Evolutionary conservation across 2,113 vertebrate genomes (phyloP), one percentile per base, ranked within the genome.

Genomic region (Protobothrops mucrosquamatus): DNA sequence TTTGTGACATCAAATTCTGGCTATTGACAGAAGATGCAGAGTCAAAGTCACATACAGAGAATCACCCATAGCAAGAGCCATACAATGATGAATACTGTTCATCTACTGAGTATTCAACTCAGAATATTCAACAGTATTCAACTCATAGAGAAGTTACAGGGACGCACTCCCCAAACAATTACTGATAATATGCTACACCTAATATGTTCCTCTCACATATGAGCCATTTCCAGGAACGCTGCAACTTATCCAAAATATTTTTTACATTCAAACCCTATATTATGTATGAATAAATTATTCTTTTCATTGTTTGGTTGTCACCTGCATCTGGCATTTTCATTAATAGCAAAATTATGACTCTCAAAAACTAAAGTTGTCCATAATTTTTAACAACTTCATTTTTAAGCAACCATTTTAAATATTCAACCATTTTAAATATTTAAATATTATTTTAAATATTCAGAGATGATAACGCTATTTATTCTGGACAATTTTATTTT

Each of bases 401-500:
- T 96, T 95, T n/a, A 96, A 97, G 95, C 90, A 97, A 96, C 96
- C 95, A 96, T 96, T 96, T 88, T 94, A 96, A 96, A 93, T 92
- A 61, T 51, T 51, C 48, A 51, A 51, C 48, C 48, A 51, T 51
- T 51, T 51, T 2, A 51, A 51, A 48, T 48, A 48, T 48, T 48
- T 48, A 48, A 48, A 51, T 51, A 51, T 51, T 51, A 51, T 51
- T 51, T 51, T 51, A 51, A 51, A 51, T 51, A 94, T 97, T 97
- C 95, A 97, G 94, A 97, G 96, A 96, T 97, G 95, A 97, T 95
- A 96, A 95, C 95, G 97, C 85, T 96, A 94, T 97, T 97, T 97
- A 97, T 97, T 97, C 96, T 96, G 95, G 95, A 97, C 95, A 69
- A 96, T 97, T 96, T 97, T 94, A 96, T 95, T 96, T 96, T 97